Conservation (phyloP, 2,888 invertebrate genomes). For the Deilephila porcellus region DNA sequence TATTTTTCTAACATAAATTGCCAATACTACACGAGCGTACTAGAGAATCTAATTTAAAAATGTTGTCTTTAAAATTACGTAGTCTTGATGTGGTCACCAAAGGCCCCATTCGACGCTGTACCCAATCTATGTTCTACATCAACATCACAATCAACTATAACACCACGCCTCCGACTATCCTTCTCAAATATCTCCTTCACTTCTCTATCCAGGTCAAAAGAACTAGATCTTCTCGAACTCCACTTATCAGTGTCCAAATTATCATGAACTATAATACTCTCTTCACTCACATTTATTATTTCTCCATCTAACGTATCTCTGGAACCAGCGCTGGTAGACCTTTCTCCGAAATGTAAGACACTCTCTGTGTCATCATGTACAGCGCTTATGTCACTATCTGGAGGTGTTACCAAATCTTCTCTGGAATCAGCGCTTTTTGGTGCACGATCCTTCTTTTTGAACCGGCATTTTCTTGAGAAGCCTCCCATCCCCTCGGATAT, state of each 20-base stretch:
- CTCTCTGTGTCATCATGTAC: constrained; percentile 47
- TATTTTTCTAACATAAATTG: too few species aligned
- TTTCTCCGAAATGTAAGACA: constrained; percentile 51
- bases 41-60: too few species aligned
- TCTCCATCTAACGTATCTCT: constrained; percentile 66
- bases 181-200: constrained; percentile 73
- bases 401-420: constrained; percentile 56
- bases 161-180: constrained; percentile 55
- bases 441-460: constrained; percentile 48
- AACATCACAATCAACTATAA: constrained; percentile 46
- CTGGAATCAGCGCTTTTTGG: constrained; percentile 49
- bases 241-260: constrained; percentile 52
- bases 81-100: constrained; percentile 59
- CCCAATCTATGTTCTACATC: constrained; percentile 48
- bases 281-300: constrained; percentile 67
- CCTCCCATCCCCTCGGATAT: constrained; percentile 90
- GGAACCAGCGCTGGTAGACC: constrained; percentile 60
- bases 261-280: constrained; percentile 66
- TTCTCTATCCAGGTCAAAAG: constrained; percentile 73
- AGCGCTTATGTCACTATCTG: constrained; percentile 45
- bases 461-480: constrained; percentile 85
- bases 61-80: background rate
- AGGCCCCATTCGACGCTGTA: constrained; percentile 58
- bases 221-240: constrained; percentile 71
- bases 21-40: too few species aligned